Base-by-base conservation (phyloP, 2,113 vertebrate genomes). In the Phrynocephalus versicolor region DNA sequence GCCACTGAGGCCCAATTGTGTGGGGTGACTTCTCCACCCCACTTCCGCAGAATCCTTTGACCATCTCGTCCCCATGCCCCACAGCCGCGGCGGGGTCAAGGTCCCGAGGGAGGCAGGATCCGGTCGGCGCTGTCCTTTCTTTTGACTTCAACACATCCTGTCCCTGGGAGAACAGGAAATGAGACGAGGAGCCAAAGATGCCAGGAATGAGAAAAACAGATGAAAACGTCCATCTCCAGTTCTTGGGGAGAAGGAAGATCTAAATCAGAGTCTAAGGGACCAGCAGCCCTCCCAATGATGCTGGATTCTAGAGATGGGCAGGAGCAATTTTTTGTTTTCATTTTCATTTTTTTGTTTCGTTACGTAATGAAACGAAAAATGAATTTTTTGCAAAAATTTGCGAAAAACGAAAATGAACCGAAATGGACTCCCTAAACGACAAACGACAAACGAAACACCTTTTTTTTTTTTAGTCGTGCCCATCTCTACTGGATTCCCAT, bases 161-260 rank as follows among this genome's bases (percentile, higher is more conserved):
- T 41, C 65, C 55, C 65, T 85, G 23, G 27, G 76, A 85, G 75
- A 58, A 62, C 13, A 58, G 64, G 75, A 85, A 60, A 71, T 45
- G 18, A 16, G 23, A 70, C 10, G 35, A 37, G 2, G 51, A 13
- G 14, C 7, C 30, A 51, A 55, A 70, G 18, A 76, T 14, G 39
- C 39, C 35, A 39, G 73, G 60, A 67, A 67, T 23, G n/a, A 45
- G 72, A 37, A 37, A 18, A 6, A 35, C 62, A 62, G 12, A 25
- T n/a, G 10, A 2, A 16, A 19, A 18, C 27, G 15, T 15, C 58
- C 57, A 64, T 64, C 73, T 10, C 3, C n/a, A 1, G 41, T 23
- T 27, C 3, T 13, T 15, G 23, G 74, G 37, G 45, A 55, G 62
- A 16, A 57, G 45, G 16, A 27, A 2, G 30, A 3, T 2, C 72